phyloP scores from a whole-genome alignment of 2,113 vertebrate species.

The Elachura formosa region DNA sequence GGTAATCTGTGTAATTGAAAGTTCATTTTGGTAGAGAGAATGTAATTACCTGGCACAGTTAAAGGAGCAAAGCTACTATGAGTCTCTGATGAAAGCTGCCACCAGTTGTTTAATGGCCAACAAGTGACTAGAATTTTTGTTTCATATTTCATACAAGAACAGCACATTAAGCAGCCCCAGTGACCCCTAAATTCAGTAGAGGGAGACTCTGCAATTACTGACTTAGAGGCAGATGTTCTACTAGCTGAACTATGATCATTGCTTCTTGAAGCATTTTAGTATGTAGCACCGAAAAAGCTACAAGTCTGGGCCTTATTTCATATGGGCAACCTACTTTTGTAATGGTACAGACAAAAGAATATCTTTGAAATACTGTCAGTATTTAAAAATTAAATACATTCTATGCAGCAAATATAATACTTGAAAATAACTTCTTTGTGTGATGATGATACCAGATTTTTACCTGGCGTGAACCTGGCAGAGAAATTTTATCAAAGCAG shows the following conservation, averaged over 20 bases:
- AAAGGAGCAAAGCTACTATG: neutral
- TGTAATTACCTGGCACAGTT: conserved; percentile 22
- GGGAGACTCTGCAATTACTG: neutral
- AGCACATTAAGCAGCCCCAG: conserved; percentile 19
- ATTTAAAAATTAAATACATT: neutral
- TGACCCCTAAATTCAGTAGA: conserved; percentile 16
- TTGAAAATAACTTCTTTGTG: neutral
- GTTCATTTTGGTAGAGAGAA: conserved; percentile 38
- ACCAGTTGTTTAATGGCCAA: conserved; percentile 34
- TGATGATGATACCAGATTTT: neutral
- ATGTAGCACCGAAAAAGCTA: neutral
- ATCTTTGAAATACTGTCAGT: neutral
- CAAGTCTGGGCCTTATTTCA: neutral
- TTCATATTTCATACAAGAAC: conserved; percentile 19
- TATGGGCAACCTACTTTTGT: neutral
- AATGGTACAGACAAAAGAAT: neutral
- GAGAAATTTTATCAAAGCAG: neutral
- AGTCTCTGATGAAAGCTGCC: conserved; percentile 30
- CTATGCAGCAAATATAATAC: neutral
- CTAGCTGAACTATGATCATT: neutral
- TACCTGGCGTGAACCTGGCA: neutral
- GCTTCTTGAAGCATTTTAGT: neutral
- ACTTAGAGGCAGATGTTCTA: neutral
- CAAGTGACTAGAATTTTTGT: conserved; percentile 17
- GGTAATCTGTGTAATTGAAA: conserved; percentile 19